phyloP scores from a whole-genome alignment of 2,797 vertebrate species.

The Myripristis jacobus region DNA sequence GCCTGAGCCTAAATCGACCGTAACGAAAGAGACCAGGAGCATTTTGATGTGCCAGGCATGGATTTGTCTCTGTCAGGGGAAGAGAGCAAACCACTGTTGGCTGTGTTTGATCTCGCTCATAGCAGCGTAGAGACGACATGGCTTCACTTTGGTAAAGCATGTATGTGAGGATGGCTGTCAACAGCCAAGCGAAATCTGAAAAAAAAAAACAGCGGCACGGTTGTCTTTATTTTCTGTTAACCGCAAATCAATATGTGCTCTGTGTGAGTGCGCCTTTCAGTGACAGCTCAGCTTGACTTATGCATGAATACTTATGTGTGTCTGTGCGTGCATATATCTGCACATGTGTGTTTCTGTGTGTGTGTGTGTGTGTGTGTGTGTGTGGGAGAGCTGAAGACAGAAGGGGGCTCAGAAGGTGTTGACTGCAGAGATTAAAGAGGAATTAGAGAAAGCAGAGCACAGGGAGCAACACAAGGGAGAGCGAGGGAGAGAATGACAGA shows the following conservation, averaged over 20 bases:
- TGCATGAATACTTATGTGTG: slow-evolving; percentile 31
- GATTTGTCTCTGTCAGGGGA: slow-evolving; percentile 18
- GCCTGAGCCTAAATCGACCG: slow-evolving; percentile 47
- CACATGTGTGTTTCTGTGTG: slow-evolving; percentile 16
- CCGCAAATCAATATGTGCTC: slow-evolving; percentile 11
- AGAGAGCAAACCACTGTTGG: background rate
- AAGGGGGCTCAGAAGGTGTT: slow-evolving; percentile 74
- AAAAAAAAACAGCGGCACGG: slow-evolving; percentile 5
- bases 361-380: slow-evolving; percentile 18
- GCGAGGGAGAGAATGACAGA: slow-evolving; percentile 5
- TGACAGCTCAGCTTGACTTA: slow-evolving; percentile 40
- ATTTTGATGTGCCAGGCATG: background rate
- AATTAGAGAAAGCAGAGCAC: slow-evolving; percentile 66
- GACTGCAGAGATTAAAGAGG: slow-evolving; percentile 76
- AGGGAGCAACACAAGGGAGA: slow-evolving; percentile 35
- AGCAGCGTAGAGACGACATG: slow-evolving; percentile 8
- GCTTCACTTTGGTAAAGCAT: background rate
- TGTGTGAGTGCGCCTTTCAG: slow-evolving; percentile 30
- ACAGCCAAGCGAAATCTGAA: slow-evolving; percentile 6
- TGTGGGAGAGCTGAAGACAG: slow-evolving; percentile 55
- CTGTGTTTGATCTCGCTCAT: slow-evolving; percentile 24
- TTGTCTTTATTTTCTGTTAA: slow-evolving; percentile 21
- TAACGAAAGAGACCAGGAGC: slow-evolving; percentile 48
- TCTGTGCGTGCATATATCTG: background rate
- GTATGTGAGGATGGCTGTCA: background rate